Evolutionary conservation across 1,140 invertebrate species (phyloP), one percentile per base, ranked within the genome.

Genomic region (Drosophila mayri): DNA sequence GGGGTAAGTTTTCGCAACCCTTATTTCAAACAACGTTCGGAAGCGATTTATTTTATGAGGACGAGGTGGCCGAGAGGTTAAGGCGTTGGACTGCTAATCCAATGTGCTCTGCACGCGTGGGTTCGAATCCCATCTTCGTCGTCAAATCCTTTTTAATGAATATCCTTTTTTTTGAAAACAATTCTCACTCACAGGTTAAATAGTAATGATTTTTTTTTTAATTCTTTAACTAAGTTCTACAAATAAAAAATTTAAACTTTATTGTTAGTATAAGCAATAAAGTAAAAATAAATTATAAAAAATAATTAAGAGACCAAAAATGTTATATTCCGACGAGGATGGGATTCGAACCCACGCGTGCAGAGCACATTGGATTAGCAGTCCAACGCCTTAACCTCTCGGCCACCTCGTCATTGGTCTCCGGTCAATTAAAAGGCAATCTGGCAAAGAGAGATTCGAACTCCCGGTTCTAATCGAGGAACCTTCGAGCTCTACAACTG

Each of bases 381-480:
- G 96, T 96, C 96, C 96, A 96, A 96, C 96, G 96, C 96, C 96
- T 96, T 96, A 96, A 96, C 96, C 96, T 96, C 96, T 96, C 96
- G 96, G 96, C 96, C 96, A 96, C 96, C 96, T 96, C 96, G 95
- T 96, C 95, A 30, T 20, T 35, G 30, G 43, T 11, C n/a, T 3
- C 0, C 1, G 2, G 2, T 14, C 22, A 10, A 28, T 16, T 30
- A 71, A 72, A 41, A 25, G 28, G n/a, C 28, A 59, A n/a, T 41
- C 49, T 60, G 4, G 7, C 0, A 20, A 35, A 72, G 28, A 35
- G 12, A 14, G 8, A 22, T 14, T 16, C 5, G 2, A 37, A 12
- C 1, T 28, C 47, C 3, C 32, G 3, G 16, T 44, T 71, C 68
- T 72, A 71, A 72, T 72, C 66, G 25, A 38, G 30, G 43, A 71